phyloP scores from a whole-genome alignment of 2,888 invertebrate species.

The Spisula solida region DNA sequence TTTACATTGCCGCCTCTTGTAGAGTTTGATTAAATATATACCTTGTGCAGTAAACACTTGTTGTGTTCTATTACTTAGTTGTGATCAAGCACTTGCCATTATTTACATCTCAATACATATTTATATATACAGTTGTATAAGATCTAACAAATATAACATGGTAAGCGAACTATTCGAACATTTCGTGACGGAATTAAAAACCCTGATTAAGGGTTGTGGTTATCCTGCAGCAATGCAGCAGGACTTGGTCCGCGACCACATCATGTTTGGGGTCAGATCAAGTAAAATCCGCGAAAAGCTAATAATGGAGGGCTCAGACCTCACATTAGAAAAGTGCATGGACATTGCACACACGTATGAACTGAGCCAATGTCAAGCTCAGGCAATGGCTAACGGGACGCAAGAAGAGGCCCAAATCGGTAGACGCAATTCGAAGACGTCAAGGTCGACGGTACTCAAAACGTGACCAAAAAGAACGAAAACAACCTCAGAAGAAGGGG shows the following conservation, averaged over 20 bases:
- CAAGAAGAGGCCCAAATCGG: not conserved
- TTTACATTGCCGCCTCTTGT: too few species aligned
- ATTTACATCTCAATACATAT: too few species aligned
- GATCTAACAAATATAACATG: too few species aligned
- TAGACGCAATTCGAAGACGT: not conserved
- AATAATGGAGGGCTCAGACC: constrained; percentile 32
- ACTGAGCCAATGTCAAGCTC: constrained; percentile 12
- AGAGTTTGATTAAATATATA: too few species aligned
- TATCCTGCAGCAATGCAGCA: not conserved
- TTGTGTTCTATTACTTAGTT: too few species aligned
- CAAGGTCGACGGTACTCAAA: not conserved
- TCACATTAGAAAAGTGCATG: constrained; percentile 22
- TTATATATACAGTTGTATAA: too few species aligned
- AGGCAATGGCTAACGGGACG: constrained; percentile 5
- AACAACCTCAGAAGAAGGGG: not conserved
- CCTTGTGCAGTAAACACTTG: too few species aligned
- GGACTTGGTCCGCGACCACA: not conserved
- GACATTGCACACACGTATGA: constrained; percentile 35
- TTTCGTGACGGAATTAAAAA: constrained; percentile 63
- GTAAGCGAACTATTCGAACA: constrained; percentile 51
- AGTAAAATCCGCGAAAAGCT: constrained; percentile 30
- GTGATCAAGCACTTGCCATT: too few species aligned
- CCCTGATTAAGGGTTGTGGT: constrained; percentile 31
- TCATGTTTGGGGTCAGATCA: constrained; percentile 26
- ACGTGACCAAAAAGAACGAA: not conserved